Evolutionary conservation across 2,888 invertebrate genomes (phyloP), one percentile per base, ranked within the genome.

Genomic region (Leucophenga maculata): DNA sequence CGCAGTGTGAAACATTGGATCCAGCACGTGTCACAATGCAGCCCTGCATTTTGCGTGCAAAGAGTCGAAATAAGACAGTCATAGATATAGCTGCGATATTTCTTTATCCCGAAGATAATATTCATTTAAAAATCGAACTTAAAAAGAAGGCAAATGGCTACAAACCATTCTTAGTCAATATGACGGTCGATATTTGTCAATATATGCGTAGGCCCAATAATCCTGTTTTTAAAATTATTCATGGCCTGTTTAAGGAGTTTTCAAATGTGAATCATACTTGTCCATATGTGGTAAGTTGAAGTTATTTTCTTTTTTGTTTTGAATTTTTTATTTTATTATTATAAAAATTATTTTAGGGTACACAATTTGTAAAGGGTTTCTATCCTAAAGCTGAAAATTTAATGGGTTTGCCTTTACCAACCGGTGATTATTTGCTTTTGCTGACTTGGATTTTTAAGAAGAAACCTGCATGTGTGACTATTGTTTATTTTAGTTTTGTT

Each of bases 41-140:
- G 1, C 1, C 55, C 0, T 77, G 77, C 32, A 71, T 70, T 1
- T 57, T 77, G 6, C 70, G 69, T 1, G 73, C 72, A 0, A 32
- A 70, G 4, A 69, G 39, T 13, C 71, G 77, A 0, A 70, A 69
- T 31, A 26, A 39, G 20, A 72, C 71, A 0, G 65, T 50, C 1
- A 11, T 72, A 0, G 69, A 48, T 26, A 14, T 70, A 4, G 50
- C 68, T 6, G 67, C 4, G 1, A 72, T 70, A 4, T 1, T 78
- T 0, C 16, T 69, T 0, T 20, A 74, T 31, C 68, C 72, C 0
- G 69, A 65, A 0, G 1, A 65, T 4, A 32, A 65, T 0, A 59
- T 79, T 39, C 1, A 64, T 2, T 0, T 71, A 0, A n/a, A 20
- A 2, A 1, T 72, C 13, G 60, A 67, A 20, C 8, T 46, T 1